phyloP scores from a whole-genome alignment of 2,797 vertebrate genomes.

The Myotis myotis region DNA sequence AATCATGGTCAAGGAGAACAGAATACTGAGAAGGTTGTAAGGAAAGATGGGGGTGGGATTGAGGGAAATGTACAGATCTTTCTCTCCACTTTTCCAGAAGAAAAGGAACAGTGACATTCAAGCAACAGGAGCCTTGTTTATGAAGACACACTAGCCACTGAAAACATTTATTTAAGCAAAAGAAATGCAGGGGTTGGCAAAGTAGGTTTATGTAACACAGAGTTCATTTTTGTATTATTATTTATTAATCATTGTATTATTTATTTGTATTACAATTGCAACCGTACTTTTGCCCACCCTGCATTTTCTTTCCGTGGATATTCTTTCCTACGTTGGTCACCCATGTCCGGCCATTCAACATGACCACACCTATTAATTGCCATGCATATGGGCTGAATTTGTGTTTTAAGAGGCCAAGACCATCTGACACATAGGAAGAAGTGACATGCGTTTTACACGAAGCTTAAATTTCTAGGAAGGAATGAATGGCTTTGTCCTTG shows the following conservation, averaged over 20 bases:
- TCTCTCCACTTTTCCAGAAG: not conserved
- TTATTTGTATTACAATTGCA: not conserved
- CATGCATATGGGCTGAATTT: not conserved
- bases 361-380: not conserved
- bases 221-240: not conserved
- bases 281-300: not conserved
- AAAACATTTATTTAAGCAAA: conserved; percentile 2
- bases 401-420: conserved; percentile 16
- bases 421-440: conserved; percentile 22
- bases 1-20: not conserved
- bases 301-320: not conserved
- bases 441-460: conserved; percentile 40
- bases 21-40: not conserved
- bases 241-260: not conserved
- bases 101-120: conserved; percentile 6
- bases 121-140: not conserved
- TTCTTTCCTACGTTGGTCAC: not conserved
- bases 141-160: not conserved
- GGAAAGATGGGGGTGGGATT: not conserved
- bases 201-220: not conserved
- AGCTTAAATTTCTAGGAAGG: conserved; percentile 63
- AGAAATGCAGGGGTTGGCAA: not conserved
- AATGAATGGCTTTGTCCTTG: conserved; percentile 72
- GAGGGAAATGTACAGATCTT: not conserved
- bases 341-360: not conserved